These are phyloP conservation scores for Protobothrops flavoviridis DNA, from an alignment of 2,113 vertebrate genomes.

Conservation along the genomic window DNA sequence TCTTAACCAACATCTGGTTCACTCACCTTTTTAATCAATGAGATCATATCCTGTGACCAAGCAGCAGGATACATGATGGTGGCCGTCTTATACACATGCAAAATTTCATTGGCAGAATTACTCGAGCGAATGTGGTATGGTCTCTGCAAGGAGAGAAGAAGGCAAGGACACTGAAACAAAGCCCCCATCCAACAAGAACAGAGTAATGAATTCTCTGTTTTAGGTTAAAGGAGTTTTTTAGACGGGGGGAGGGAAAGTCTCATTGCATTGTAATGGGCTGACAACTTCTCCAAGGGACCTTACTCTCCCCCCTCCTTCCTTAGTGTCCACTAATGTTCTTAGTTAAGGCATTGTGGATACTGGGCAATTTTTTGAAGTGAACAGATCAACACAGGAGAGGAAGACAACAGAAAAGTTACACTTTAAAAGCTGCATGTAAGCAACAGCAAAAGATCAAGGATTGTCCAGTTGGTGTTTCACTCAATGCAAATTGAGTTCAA, in stretches of 20 bases:
- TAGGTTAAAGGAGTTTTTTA: not conserved
- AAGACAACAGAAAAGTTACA: fast-evolving
- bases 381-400: not conserved
- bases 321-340: not conserved
- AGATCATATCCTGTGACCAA: conserved; percentile 88
- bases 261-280: not conserved
- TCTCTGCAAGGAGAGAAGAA: conserved; percentile 72
- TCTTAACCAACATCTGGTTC: not conserved
- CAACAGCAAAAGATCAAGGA: not conserved
- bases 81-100: conserved; percentile 81
- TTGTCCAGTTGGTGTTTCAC: not conserved
- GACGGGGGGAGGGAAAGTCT: not conserved
- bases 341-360: not conserved
- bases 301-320: not conserved
- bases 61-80: conserved; percentile 81
- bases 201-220: not conserved
- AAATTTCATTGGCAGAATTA: conserved; percentile 80
- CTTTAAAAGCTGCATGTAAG: not conserved
- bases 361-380: not conserved
- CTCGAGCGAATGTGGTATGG: conserved; percentile 90
- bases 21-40: conserved; percentile 86
- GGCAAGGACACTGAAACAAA: not conserved
- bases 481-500: not conserved
- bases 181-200: not conserved
- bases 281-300: not conserved